Evolutionary conservation across 2,113 vertebrate species (phyloP).

Genomic region (Phalacrocorax aristotelis): DNA sequence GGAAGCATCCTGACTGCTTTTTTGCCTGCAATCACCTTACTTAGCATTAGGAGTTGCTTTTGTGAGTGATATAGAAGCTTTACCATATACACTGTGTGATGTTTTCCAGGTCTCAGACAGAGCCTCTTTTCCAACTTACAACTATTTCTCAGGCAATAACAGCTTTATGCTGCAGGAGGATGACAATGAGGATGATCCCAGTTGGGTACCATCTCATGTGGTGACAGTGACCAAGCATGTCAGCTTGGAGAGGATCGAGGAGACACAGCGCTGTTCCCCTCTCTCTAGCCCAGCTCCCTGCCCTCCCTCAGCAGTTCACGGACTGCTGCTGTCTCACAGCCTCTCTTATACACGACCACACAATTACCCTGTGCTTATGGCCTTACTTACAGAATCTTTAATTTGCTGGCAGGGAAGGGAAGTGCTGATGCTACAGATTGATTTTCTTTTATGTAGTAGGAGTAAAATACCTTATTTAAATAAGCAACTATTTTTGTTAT

Average conservation of each 20-base stretch:
- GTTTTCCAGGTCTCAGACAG: not conserved
- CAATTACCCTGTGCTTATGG: not conserved
- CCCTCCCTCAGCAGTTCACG: not conserved
- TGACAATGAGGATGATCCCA: not conserved
- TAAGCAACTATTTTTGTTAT: not conserved
- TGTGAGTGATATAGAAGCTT: not conserved
- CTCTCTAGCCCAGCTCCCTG: not conserved
- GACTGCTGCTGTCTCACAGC: not conserved
- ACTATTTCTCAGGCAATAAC: not conserved
- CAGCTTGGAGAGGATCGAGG: not conserved
- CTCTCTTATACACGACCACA: not conserved
- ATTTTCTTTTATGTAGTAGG: not conserved
- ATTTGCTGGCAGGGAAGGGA: not conserved
- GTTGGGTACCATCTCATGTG: rapidly evolving
- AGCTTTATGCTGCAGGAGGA: not conserved
- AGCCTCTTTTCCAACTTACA: not conserved
- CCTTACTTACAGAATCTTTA: not conserved
- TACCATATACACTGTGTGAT: too few relatives aligned
- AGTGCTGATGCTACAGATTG: not conserved
- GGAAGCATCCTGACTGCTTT: not conserved
- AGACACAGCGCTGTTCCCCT: not conserved
- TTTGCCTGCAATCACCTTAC: not conserved
- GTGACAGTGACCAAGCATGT: not conserved
- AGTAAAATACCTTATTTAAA: not conserved
- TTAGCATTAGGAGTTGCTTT: not conserved